Conservation (phyloP, 2,888 invertebrate genomes). For the Limnephilus auricula region DNA sequence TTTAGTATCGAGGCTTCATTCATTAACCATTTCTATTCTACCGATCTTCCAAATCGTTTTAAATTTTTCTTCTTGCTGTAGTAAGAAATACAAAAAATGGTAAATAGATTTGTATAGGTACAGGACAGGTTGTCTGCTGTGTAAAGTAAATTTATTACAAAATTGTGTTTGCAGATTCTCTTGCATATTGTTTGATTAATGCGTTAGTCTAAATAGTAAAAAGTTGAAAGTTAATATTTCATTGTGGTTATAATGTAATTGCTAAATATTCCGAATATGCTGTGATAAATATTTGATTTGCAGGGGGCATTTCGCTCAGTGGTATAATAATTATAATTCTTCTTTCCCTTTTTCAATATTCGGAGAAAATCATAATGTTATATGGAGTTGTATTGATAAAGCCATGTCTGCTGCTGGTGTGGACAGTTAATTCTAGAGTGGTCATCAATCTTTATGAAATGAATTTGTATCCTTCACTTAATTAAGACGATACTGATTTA, state of each 20-base stretch:
- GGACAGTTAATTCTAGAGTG: constrained; percentile 15
- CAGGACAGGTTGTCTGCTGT: no score
- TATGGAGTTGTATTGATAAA: constrained; percentile 9
- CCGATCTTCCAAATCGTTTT: neutral
- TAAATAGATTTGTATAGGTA: neutral
- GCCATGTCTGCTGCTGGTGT: neutral
- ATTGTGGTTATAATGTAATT: constrained; percentile 25
- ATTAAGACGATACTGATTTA: constrained; percentile 73
- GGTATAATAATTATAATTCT: constrained; percentile 41
- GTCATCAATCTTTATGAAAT: constrained; percentile 51
- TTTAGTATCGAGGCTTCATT: neutral
- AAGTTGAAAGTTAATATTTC: neutral
- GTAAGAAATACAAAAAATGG: neutral
- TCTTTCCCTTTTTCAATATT: constrained; percentile 24
- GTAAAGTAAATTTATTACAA: neutral
- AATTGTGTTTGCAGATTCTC: constrained; percentile 31
- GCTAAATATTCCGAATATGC: constrained; percentile 63
- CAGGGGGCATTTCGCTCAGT: constrained; percentile 51
- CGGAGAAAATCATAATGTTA: constrained; percentile 24
- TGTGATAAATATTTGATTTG: constrained; percentile 63
- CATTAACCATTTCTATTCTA: neutral
- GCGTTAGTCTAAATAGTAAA: neutral
- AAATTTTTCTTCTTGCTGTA: neutral
- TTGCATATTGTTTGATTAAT: constrained; percentile 14
- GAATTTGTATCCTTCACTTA: constrained; percentile 69